Evolutionary conservation across 1,140 invertebrate species (phyloP).

Genomic region (Drosophila nebulosa): DNA sequence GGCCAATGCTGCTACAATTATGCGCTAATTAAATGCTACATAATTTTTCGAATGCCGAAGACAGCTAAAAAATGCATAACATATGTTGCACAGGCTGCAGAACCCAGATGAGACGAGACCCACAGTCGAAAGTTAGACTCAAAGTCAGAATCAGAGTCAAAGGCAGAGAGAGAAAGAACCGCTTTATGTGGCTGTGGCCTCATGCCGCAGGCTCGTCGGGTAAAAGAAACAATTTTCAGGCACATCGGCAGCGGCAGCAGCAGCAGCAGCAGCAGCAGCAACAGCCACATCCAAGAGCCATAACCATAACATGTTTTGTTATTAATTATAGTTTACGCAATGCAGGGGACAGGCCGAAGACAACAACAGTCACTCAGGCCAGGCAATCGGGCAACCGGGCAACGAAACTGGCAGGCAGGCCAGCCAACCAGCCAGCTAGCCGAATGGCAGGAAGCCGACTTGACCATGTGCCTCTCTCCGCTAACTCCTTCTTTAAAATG

Average conservation of each 20-base stretch:
- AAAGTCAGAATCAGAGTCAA: slow-evolving; percentile 21
- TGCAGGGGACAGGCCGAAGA: slow-evolving; percentile 75
- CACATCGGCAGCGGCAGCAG: too few relatives aligned
- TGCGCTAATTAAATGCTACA: slow-evolving; percentile 79
- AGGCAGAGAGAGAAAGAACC: slow-evolving; percentile 30
- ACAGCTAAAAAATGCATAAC: slow-evolving; percentile 78
- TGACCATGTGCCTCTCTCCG: slow-evolving; percentile 66
- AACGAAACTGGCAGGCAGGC: too few relatives aligned
- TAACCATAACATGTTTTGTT: slow-evolving; percentile 79
- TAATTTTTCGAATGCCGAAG: slow-evolving; percentile 75
- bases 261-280: slow-evolving; percentile 16
- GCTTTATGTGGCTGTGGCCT: slow-evolving; percentile 49
- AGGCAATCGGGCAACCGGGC: slow-evolving; percentile 25
- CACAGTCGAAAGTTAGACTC: background rate
- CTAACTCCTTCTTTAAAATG: background rate
- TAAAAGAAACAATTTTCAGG: slow-evolving; percentile 75
- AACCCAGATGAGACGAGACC: background rate
- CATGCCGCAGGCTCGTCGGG: slow-evolving; percentile 60
- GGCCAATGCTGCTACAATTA: slow-evolving; percentile 55
- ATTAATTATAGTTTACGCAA: slow-evolving; percentile 79
- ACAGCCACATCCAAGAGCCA: slow-evolving; percentile 42
- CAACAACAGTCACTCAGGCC: slow-evolving; percentile 62
- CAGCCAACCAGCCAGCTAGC: slow-evolving; percentile 19
- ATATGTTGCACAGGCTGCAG: slow-evolving; percentile 64
- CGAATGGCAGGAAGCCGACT: slow-evolving; percentile 50